These are phyloP conservation scores for Andrena haemorrhoa DNA, from an alignment of 2,888 invertebrate species.

Conservation along the genomic window DNA sequence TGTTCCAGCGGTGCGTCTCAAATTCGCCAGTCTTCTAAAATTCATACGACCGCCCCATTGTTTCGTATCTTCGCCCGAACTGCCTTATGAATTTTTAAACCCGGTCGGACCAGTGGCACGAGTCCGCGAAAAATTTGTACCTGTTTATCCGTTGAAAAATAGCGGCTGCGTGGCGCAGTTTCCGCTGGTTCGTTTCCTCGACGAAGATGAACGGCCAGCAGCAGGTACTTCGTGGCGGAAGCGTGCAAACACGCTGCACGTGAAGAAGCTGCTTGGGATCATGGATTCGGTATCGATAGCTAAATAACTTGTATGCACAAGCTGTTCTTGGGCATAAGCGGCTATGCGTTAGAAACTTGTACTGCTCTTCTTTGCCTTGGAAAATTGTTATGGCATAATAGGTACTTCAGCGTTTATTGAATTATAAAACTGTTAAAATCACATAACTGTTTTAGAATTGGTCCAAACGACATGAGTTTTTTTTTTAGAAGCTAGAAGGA, in stretches of 20 bases:
- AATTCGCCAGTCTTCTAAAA: constrained; percentile 60
- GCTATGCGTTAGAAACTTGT: not conserved
- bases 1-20: constrained; percentile 49
- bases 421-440: no score
- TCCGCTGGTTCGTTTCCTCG: constrained; percentile 32
- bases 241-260: not conserved
- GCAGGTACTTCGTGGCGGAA: constrained; percentile 14
- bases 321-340: not conserved
- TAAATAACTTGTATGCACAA: not conserved
- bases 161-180: constrained; percentile 50
- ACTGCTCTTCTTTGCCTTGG: not conserved
- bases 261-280: not conserved
- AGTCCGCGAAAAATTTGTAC: constrained; percentile 57
- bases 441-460: no score
- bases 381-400: no score
- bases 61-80: constrained; percentile 54
- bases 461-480: no score
- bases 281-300: not conserved
- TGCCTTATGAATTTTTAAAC: constrained; percentile 61
- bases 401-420: no score
- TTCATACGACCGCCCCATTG: constrained; percentile 57
- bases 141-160: constrained; percentile 61
- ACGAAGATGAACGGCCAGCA: constrained; percentile 50
- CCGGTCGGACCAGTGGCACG: constrained; percentile 35
- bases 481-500: no score